Base-by-base conservation (phyloP, 2,113 vertebrate genomes). In the Dissostichus mawsoni region DNA sequence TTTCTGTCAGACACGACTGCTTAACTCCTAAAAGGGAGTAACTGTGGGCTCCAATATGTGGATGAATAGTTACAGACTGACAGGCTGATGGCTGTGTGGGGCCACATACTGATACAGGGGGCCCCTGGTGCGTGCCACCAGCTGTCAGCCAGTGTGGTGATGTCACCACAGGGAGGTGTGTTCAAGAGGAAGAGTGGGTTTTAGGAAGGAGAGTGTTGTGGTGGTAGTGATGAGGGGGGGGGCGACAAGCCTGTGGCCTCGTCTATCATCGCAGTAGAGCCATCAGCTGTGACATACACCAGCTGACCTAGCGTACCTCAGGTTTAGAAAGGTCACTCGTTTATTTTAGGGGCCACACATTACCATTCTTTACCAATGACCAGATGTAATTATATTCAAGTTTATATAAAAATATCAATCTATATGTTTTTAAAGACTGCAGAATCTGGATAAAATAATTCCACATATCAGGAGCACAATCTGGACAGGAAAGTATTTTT, bases 221-320 rank as follows among this genome's bases (percentile, higher is more conserved):
- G 66, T 48, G 78, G 11, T 57, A 2, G 63, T 59, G 45, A 17
- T 50, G 62, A n/a, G 51, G 36, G 63, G 47, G 57, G 33, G n/a
- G 12, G 57, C 16, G 56, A 20, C 51, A 62, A 69, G 79, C 74
- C 78, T 82, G 78, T 80, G 81, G 69, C 71, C 83, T 91, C 77
- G 78, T 92, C 90, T 68, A 78, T 93, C 92, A 92, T 83, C 88
- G 20, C 63, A 2, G 72, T 58, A 62, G 56, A 82, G 87, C 86
- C 87, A 93, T 92, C 87, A 85, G 78, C 71, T 90, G 91, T 92
- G 91, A 91, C 79, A 10, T 67, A 89, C n/a, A 88, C 86, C 89
- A 80, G 80, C 75, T 90, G 91, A 90, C 76, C 85, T 36, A 8
- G 64, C 65, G 69, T 83, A 55, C 80, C 58, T 74, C 53, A 20